phyloP scores from a whole-genome alignment of 2,797 vertebrate species.

The Phrynocephalus guinanensis region DNA sequence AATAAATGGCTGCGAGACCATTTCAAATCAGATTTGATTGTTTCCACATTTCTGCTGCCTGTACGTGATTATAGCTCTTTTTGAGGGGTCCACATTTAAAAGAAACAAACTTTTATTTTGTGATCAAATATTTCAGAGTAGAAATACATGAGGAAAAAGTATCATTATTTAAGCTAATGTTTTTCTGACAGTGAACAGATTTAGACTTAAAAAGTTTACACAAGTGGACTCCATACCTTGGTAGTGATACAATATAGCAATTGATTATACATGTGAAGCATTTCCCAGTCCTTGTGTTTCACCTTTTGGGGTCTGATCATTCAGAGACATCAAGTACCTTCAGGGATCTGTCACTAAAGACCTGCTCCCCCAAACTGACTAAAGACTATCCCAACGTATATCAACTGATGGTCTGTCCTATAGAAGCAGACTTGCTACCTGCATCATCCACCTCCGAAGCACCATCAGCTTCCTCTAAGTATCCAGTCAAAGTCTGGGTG shows the following conservation, averaged over 20 bases:
- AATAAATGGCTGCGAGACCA: not conserved
- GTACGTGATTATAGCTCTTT: not conserved
- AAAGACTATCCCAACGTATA: not conserved
- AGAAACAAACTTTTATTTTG: not conserved
- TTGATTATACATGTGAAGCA: not conserved
- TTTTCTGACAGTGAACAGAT: not conserved
- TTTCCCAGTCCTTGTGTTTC: not conserved
- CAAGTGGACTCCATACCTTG: not conserved
- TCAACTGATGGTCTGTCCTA: no score
- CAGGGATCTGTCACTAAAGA: not conserved
- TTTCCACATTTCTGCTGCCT: conserved; percentile 12
- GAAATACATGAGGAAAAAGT: not conserved
- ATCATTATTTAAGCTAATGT: not conserved
- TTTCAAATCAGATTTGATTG: conserved; percentile 3
- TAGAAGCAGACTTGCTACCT: not conserved
- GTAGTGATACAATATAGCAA: not conserved
- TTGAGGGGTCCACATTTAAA: conserved; percentile 1
- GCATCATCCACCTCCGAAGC: not conserved
- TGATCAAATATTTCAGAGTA: not conserved
- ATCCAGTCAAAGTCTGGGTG: not conserved
- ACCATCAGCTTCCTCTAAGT: not conserved
- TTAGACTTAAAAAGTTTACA: not conserved
- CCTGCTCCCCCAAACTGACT: not conserved
- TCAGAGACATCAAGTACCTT: not conserved
- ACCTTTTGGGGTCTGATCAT: no score